Evolutionary conservation across 2,113 vertebrate species (phyloP).

Genomic region (Phylloscopus trochiloides): DNA sequence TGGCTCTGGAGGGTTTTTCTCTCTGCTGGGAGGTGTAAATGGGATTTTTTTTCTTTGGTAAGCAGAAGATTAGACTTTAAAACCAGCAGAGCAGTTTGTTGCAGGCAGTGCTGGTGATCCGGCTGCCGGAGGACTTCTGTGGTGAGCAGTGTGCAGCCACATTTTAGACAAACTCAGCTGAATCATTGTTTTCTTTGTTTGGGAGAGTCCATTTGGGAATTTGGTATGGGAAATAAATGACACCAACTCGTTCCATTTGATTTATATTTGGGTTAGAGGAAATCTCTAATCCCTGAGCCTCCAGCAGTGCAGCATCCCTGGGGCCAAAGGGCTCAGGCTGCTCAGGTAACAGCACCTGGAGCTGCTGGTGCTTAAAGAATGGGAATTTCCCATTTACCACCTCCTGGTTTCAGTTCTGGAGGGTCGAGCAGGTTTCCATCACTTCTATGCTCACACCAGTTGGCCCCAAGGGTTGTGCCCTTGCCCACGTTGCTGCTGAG

Average conservation of each 20-base stretch:
- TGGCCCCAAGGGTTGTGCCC: neutral
- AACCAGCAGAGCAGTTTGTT: neutral
- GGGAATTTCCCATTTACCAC: neutral
- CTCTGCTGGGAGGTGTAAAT: neutral
- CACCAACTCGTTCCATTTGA: neutral
- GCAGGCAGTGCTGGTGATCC: neutral
- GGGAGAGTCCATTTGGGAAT: neutral
- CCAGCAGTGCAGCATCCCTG: neutral
- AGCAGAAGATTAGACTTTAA: neutral
- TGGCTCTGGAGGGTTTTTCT: fast-evolving
- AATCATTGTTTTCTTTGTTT: neutral
- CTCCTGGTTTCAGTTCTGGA: neutral
- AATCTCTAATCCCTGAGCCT: neutral
- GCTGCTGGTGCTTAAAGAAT: neutral
- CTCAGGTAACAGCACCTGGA: neutral
- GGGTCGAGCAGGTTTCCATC: neutral
- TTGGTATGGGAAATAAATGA: neutral
- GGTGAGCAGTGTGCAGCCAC: neutral
- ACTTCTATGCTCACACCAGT: fast-evolving
- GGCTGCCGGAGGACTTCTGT: neutral
- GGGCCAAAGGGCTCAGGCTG: neutral
- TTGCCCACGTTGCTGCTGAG: fast-evolving
- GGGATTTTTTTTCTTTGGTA: neutral
- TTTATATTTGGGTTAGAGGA: neutral
- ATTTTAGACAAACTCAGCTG: neutral